These are phyloP conservation scores for Scopus umbretta DNA, from an alignment of 2,113 vertebrate genomes.

Conservation along the genomic window DNA sequence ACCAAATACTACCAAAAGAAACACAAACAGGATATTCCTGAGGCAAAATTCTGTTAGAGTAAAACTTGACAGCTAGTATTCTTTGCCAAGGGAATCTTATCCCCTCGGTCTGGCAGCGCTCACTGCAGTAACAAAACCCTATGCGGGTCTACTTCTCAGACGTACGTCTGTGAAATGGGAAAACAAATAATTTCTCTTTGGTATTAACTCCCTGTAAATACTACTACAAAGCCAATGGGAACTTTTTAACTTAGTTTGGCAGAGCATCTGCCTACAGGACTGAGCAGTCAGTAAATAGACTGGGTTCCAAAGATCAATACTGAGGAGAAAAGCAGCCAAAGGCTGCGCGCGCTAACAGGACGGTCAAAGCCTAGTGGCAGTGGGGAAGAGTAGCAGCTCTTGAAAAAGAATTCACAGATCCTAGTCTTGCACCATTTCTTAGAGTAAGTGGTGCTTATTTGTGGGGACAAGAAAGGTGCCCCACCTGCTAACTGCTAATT, in stretches of 20 bases:
- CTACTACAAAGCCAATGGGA: not conserved
- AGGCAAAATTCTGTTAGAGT: not conserved
- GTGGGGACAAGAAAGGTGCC: not conserved
- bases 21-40: not conserved
- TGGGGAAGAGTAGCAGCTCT: not conserved
- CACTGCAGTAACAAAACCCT: not conserved
- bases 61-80: not conserved
- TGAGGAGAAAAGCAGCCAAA: not conserved
- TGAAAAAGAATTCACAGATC: not conserved
- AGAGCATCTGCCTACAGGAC: not conserved
- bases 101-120: not conserved
- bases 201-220: not conserved
- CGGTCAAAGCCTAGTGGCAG: not conserved
- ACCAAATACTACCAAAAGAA: not conserved
- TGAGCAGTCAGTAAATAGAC: not conserved
- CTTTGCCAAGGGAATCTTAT: not conserved
- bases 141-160: not conserved
- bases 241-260: not conserved
- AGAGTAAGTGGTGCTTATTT: not conserved
- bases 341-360: fast-evolving
- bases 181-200: not conserved
- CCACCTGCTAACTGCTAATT: not conserved
- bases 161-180: not conserved
- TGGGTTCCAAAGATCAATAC: not conserved
- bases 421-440: not conserved